Base-by-base conservation (phyloP, 2,888 invertebrate genomes). In the Campoletis raptor region DNA sequence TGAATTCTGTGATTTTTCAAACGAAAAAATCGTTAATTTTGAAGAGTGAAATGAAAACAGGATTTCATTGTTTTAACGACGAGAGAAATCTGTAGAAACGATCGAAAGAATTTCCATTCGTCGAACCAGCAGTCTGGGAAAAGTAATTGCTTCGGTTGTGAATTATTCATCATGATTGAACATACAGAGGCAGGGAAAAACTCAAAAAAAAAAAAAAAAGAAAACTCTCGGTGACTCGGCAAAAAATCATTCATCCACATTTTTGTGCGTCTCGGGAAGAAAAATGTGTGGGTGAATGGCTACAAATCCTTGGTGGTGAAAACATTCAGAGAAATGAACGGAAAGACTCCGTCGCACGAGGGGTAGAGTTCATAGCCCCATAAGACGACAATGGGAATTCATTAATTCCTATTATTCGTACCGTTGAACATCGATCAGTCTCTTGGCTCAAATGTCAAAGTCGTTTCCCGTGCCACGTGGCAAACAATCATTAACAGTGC, bases 401-500 rank as follows among this genome's bases (percentile, higher is more conserved):
- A 84, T 84, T 80, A 69, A 80, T 84, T 67, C 48, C 67, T 42
- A 80, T 84, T 74, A 80, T 80, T 70, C 69, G 61, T 79, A 48
- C 52, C 54, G 45, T 73, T 74, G 61, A 48, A 76, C 74, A 61
- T 76, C 74, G 61, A 84, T 84, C 74, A 24, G 57, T 74, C 84
- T 69, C 61, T 69, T n/a, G 40, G 52, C 37, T 48, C 61, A 69
- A 61, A 52, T 69, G 80, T 61, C 74, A 74, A 64, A 45, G 30
- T 64, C 84, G 54, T 61, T 15, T 83, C 72, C 37, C 45, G 61
- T 61, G 69, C n/a, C 37, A 67, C 24, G 61, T 48, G 30, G 24
- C 7, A 54, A 42, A 45, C 15, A 61, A 61, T 24, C 24, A 61
- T 61, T 30, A 30, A 61, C 30, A 61, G 61, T 61, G 24, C 61